phyloP scores from a whole-genome alignment of 2,113 vertebrate genomes.

The Callipepla squamata region DNA sequence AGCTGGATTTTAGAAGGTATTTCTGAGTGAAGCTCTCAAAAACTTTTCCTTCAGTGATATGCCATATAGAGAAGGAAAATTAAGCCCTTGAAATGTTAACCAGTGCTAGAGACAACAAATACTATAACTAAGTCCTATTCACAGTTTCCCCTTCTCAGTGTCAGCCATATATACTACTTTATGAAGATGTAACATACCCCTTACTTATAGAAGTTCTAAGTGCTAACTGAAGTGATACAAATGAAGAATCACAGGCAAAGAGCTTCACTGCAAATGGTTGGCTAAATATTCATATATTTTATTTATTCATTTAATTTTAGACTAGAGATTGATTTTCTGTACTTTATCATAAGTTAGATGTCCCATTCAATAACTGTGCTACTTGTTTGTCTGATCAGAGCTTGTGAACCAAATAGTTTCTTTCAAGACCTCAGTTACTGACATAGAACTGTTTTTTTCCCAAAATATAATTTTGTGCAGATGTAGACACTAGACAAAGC shows the following conservation, averaged over 20 bases:
- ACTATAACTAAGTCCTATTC: background rate
- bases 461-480: background rate
- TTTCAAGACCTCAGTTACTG: background rate
- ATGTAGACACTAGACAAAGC: background rate
- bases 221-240: background rate
- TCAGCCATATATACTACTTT: background rate
- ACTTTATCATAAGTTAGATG: background rate
- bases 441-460: background rate
- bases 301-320: background rate
- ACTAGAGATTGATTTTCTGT: background rate
- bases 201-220: background rate
- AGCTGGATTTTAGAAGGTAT: background rate
- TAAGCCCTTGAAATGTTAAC: background rate
- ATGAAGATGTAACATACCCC: background rate
- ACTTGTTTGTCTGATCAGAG: background rate
- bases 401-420: background rate
- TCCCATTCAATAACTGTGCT: background rate
- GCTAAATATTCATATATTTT: background rate
- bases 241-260: background rate
- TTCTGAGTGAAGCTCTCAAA: background rate
- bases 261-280: background rate
- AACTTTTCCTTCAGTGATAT: background rate
- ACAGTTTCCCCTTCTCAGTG: background rate
- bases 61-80: background rate
- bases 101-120: background rate